phyloP scores from a whole-genome alignment of 2,797 vertebrate species.

The Tapera naevia region DNA sequence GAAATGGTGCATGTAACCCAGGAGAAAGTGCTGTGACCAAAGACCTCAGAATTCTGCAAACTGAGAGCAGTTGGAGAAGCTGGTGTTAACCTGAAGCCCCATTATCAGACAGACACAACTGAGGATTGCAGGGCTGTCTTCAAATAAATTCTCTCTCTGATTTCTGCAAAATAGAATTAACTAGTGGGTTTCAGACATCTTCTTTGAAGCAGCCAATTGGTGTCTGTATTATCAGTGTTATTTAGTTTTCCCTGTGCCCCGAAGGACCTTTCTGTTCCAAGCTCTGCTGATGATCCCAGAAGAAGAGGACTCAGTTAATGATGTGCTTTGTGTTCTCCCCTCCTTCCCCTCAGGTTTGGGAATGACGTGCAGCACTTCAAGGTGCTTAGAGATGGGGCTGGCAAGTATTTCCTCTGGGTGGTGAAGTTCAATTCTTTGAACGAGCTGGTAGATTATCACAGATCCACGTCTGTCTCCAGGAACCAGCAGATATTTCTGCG shows the following conservation, averaged over 20 bases:
- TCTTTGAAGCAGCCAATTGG: too few species aligned
- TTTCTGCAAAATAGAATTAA: too few species aligned
- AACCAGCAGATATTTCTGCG: conserved; percentile 99
- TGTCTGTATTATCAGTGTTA: too few species aligned
- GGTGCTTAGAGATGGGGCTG: conserved; percentile 96
- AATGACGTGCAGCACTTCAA: conserved; percentile 99
- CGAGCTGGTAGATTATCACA: conserved; percentile 98
- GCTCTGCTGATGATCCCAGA: neutral
- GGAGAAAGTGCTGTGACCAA: too few species aligned
- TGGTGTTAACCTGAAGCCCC: too few species aligned
- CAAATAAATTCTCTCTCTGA: too few species aligned
- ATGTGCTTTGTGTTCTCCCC: neutral
- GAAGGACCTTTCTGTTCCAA: neutral
- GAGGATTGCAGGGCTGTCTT: too few species aligned
- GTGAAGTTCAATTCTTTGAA: conserved; percentile 99
- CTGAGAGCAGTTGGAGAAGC: too few species aligned
- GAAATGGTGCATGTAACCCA: too few species aligned
- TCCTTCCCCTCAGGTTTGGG: conserved; percentile 84
- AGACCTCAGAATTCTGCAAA: too few species aligned
- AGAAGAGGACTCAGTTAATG: neutral
- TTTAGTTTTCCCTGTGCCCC: neutral
- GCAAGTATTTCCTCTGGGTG: conserved; percentile 99
- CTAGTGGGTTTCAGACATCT: too few species aligned
- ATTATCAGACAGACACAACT: too few species aligned
- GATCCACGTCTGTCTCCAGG: conserved; percentile 96